phyloP scores from a whole-genome alignment of 2,888 invertebrate species.

The Fabriciana adippe region DNA sequence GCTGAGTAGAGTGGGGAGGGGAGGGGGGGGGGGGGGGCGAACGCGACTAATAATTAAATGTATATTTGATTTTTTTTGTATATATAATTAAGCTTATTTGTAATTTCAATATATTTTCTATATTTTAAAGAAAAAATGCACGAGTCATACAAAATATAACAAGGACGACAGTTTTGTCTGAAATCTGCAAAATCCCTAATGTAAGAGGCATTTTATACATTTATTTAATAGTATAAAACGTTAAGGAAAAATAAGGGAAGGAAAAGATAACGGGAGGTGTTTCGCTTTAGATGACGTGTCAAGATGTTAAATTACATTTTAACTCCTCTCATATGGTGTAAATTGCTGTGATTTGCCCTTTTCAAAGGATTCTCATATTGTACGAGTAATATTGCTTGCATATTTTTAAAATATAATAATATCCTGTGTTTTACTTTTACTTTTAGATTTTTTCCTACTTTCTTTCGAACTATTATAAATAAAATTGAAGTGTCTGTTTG shows the following conservation, averaged over 20 bases:
- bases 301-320: slow-evolving; percentile 28
- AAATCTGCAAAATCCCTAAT: slow-evolving; percentile 22
- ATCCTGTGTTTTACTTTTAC: too few species aligned
- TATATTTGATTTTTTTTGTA: too few species aligned
- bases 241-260: slow-evolving; percentile 31
- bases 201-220: slow-evolving; percentile 27
- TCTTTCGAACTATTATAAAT: too few species aligned
- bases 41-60: too few species aligned
- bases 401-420: too few species aligned
- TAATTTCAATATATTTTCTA: too few species aligned
- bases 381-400: neutral
- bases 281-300: slow-evolving; percentile 20
- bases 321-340: slow-evolving; percentile 24
- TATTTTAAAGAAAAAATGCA: neutral
- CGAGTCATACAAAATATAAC: neutral
- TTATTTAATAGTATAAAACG: slow-evolving; percentile 32
- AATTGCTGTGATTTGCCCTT: slow-evolving; percentile 19
- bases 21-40: too few species aligned
- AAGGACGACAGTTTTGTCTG: neutral
- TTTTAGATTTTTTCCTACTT: too few species aligned
- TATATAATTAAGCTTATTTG: too few species aligned
- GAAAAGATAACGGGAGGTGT: slow-evolving; percentile 15
- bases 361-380: slow-evolving; percentile 4
- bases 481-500: too few species aligned
- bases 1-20: too few species aligned